phyloP scores from a whole-genome alignment of 2,113 vertebrate species.

The Dascyllus trimaculatus region DNA sequence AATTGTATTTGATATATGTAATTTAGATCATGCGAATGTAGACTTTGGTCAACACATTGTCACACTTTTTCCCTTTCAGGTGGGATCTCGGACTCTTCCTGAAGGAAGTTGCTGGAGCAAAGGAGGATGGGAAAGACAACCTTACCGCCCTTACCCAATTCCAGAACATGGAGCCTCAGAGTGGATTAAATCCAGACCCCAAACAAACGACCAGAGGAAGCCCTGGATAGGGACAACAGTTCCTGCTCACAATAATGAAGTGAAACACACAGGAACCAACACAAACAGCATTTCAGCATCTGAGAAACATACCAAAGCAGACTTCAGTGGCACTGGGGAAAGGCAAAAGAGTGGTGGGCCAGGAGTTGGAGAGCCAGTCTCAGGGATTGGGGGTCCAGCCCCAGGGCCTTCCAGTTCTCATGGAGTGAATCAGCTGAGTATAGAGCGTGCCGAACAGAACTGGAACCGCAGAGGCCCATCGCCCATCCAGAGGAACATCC shows the following conservation, averaged over 20 bases:
- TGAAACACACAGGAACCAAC: constrained; percentile 70
- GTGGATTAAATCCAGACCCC: constrained; percentile 67
- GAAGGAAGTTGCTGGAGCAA: constrained; percentile 85
- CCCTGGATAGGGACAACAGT: constrained; percentile 59
- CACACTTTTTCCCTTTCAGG: constrained; percentile 64
- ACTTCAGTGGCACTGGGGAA: constrained; percentile 29
- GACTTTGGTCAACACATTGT: background rate
- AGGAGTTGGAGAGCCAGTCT: constrained; percentile 61
- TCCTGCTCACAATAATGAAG: constrained; percentile 44
- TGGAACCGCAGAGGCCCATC: constrained; percentile 89
- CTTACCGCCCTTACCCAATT: constrained; percentile 63
- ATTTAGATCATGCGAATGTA: background rate
- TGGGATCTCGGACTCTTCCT: constrained; percentile 83
- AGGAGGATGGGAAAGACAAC: constrained; percentile 82
- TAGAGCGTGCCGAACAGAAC: constrained; percentile 86
- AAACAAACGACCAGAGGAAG: constrained; percentile 60
- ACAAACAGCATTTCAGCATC: constrained; percentile 45
- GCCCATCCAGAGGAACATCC: constrained; percentile 86
- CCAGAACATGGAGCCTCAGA: constrained; percentile 78
- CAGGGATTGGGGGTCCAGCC: constrained; percentile 64
- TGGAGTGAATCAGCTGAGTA: constrained; percentile 37
- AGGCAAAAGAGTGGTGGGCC: constrained; percentile 55
- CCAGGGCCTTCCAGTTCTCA: constrained; percentile 20
- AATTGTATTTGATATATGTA: background rate
- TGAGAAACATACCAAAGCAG: constrained; percentile 24